Conservation (phyloP, 1,140 invertebrate species). For the Pentalonia nigronervosa region DNA sequence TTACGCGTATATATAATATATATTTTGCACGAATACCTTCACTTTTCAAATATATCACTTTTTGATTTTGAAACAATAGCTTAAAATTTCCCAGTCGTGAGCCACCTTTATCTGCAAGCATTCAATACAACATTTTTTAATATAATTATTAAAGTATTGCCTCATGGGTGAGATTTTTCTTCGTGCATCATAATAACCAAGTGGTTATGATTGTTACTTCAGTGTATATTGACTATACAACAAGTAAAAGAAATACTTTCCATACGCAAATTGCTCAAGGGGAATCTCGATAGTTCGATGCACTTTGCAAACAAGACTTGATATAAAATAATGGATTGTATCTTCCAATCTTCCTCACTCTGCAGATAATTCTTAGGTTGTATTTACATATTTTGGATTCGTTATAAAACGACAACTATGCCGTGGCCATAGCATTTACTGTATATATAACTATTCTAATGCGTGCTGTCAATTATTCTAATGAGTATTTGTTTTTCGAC, state of each 20-base stretch:
- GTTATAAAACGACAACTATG: background rate
- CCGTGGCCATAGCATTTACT: background rate
- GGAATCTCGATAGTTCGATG: conserved; percentile 50
- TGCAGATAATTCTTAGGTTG: background rate
- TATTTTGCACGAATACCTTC: conserved; percentile 50
- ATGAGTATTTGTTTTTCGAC: conserved; percentile 28
- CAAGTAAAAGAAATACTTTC: conserved; percentile 44
- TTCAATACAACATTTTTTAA: conserved; percentile 18
- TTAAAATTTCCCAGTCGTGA: conserved; percentile 40
- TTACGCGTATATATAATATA: background rate
- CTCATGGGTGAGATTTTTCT: conserved; percentile 34
- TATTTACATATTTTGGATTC: conserved; percentile 1
- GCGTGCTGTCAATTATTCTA: background rate
- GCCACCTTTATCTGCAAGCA: background rate
- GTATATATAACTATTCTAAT: no score
- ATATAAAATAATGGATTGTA: conserved; percentile 25
- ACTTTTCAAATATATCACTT: conserved; percentile 45
- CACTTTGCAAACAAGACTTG: conserved; percentile 31
- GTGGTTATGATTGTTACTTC: conserved; percentile 37
- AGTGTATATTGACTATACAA: conserved; percentile 26
- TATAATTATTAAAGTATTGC: conserved; percentile 25
- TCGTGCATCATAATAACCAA: conserved; percentile 22
- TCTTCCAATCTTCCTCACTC: background rate
- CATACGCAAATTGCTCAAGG: conserved; percentile 27
- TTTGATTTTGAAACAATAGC: conserved; percentile 51